Evolutionary conservation across 2,888 invertebrate species (phyloP).

Genomic region (Sinelater perroti): DNA sequence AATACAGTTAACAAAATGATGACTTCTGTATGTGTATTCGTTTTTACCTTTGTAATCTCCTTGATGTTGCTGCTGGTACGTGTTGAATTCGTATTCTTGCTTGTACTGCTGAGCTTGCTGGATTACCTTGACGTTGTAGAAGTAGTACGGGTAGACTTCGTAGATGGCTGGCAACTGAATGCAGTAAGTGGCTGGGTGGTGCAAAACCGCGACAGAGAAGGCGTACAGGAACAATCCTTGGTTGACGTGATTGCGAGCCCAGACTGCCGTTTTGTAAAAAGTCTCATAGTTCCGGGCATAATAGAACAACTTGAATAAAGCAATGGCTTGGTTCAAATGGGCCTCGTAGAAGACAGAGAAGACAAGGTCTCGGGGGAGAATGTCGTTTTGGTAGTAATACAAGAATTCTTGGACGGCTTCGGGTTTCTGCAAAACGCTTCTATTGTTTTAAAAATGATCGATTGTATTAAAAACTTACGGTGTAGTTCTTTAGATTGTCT

Average conservation of each 20-base stretch:
- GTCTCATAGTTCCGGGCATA: constrained; percentile 76
- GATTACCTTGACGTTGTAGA: constrained; percentile 74
- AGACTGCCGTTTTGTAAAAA: constrained; percentile 74
- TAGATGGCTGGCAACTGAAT: constrained; percentile 75
- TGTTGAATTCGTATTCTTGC: constrained; percentile 56
- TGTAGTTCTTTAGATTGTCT: constrained; percentile 61
- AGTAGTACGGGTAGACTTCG: constrained; percentile 77
- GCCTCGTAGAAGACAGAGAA: constrained; percentile 70
- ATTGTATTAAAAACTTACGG: constrained; percentile 37
- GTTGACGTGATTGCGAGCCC: constrained; percentile 73
- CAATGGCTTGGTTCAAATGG: constrained; percentile 70
- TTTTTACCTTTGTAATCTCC: not conserved
- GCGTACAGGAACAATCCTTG: constrained; percentile 75
- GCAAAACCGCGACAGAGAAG: constrained; percentile 68
- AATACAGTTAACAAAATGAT: not conserved
- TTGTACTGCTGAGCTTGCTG: constrained; percentile 71
- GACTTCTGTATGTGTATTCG: not conserved
- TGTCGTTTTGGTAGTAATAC: constrained; percentile 64
- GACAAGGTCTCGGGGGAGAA: constrained; percentile 68
- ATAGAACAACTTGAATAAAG: constrained; percentile 72
- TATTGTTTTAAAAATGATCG: no score
- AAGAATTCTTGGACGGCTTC: constrained; percentile 68
- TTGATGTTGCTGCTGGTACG: constrained; percentile 6
- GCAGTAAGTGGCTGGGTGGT: constrained; percentile 70
- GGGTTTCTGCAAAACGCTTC: constrained; percentile 61